These are phyloP conservation scores for Metopolophium dirhodum DNA, from an alignment of 1,140 invertebrate genomes.

Conservation along the genomic window DNA sequence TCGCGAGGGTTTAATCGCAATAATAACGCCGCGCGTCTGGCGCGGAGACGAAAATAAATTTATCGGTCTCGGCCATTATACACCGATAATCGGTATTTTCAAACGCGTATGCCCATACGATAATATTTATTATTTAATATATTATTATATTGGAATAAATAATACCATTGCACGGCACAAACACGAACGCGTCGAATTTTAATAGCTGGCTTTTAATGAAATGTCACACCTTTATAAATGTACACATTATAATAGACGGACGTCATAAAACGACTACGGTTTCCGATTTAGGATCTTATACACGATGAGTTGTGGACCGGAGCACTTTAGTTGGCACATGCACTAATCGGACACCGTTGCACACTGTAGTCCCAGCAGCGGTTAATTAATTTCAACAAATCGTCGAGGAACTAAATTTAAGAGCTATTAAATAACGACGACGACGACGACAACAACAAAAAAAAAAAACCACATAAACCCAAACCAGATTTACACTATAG, in stretches of 20 bases:
- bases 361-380: not conserved
- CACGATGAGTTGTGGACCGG: not conserved
- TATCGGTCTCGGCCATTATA: not conserved
- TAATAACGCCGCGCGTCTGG: too few species aligned
- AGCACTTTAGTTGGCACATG: constrained; percentile 14
- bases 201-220: not conserved
- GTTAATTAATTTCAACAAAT: constrained; percentile 12
- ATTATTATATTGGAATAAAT: not conserved
- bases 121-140: not conserved
- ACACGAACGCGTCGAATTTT: not conserved
- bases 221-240: not conserved
- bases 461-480: constrained; percentile 15
- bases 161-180: not conserved
- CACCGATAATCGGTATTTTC: too few species aligned
- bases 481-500: not conserved
- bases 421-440: constrained; percentile 23
- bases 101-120: not conserved
- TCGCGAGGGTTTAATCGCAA: not conserved
- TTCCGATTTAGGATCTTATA: not conserved
- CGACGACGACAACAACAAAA: not conserved
- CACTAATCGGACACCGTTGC: not conserved
- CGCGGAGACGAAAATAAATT: constrained; percentile 25
- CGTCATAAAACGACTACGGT: not conserved
- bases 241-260: not conserved
- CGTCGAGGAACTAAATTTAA: not conserved